Percentiles rank a stretch among this genome's conserved stretches.
Conservation (phyloP, 1,140 invertebrate genomes). For the Potamilus streckersoni region DNA sequence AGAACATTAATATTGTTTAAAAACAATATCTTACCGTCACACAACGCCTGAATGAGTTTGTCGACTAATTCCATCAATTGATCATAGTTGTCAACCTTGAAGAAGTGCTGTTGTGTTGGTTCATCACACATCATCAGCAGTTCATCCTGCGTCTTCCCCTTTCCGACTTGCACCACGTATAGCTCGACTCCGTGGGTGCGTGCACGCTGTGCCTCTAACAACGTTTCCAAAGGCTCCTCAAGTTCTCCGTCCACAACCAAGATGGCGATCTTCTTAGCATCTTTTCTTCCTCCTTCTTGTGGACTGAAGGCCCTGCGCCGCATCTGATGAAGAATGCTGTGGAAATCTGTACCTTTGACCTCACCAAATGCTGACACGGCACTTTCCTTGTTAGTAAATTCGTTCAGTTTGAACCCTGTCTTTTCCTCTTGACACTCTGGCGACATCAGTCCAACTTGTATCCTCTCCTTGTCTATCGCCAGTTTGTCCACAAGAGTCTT, state of each 20-base stretch:
- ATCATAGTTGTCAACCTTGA: slow-evolving; percentile 47
- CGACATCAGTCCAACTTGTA: slow-evolving; percentile 52
- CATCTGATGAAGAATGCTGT: slow-evolving; percentile 42
- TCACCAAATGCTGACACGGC: slow-evolving; percentile 27
- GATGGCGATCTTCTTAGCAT: slow-evolving; percentile 53
- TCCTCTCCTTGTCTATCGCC: slow-evolving; percentile 43
- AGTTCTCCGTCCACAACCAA: slow-evolving; percentile 50
- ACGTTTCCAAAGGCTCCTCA: slow-evolving; percentile 43
- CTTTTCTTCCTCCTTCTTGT: slow-evolving; percentile 38
- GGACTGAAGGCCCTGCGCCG: slow-evolving; percentile 35
- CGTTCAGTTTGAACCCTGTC: slow-evolving; percentile 34
- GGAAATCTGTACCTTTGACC: slow-evolving; percentile 38
- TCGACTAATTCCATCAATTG: slow-evolving; percentile 36
- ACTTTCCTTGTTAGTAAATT: slow-evolving; percentile 24
- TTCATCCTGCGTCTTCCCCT: slow-evolving; percentile 37
- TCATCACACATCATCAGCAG: slow-evolving; percentile 50
- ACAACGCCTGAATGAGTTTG: slow-evolving; percentile 43
- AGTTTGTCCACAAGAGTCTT: slow-evolving; percentile 42
- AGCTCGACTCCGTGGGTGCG: slow-evolving; percentile 50
- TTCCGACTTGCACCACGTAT: slow-evolving; percentile 38
- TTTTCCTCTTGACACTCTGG: slow-evolving; percentile 36
- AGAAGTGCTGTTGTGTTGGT: slow-evolving; percentile 47
- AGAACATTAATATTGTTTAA: too few relatives aligned
- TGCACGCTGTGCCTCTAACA: slow-evolving; percentile 57
- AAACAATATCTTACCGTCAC: slow-evolving; percentile 33